Evolutionary conservation across 2,797 vertebrate genomes (phyloP), one percentile per base, ranked within the genome.

Genomic region (Chiloscyllium punctatum): DNA sequence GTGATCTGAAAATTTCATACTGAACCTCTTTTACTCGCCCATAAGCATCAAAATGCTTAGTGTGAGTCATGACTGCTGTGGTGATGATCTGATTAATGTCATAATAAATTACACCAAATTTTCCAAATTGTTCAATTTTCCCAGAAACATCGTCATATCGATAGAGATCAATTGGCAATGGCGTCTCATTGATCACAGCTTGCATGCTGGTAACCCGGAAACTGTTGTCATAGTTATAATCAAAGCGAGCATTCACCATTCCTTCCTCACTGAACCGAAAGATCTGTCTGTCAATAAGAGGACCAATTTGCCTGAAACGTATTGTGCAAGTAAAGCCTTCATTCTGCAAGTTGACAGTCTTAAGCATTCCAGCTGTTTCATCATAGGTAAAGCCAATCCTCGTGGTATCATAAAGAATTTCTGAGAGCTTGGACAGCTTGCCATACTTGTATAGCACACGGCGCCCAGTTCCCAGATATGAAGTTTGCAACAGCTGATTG

Each of bases 1-100:
- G 98, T 0, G 99, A 99, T 96, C 99, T 98, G 96, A 99, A 99
- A 96, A 99, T 99, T 97, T 99, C 99, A 0, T 99, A 99, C 94
- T 99, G 99, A 7, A 99, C 98, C 96, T 99, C 99, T 96, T 99
- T 99, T 97, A 99, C 99, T 9, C 99, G 97, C 8, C 99, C 99
- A 0, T 99, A 99, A 0, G 99, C 99, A 0, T 99, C 99, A 69
- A 99, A 99, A 97, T 99, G 99, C 96, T 99, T 99, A 3, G 99
- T 99, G 97, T 99, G 99, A 25, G 99, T 99, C 99, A 99, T 99
- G 96, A 99, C 99, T 0, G 99, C 98, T 0, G 99, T 99, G 95
- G 99, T 99, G 96, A 99, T 99, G 95, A 99, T 99, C 97, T 99
- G 99, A 96, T 99, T 99, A 95, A 99, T 99, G 96, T 99, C 99